phyloP scores from a whole-genome alignment of 2,888 invertebrate genomes.

The Drosophila demipolita region DNA sequence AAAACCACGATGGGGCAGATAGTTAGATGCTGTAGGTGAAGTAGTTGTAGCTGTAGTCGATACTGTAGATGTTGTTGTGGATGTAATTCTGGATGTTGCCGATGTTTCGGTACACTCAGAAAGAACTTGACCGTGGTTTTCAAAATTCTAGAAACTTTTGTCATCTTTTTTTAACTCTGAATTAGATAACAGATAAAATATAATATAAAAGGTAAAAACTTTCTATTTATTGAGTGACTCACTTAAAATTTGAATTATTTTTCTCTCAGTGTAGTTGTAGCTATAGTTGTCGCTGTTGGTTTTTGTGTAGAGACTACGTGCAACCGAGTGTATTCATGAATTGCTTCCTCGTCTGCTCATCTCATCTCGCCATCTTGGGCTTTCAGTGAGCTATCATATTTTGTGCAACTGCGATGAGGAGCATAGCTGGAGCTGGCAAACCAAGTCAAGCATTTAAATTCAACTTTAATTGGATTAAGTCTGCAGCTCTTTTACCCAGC shows the following conservation, averaged over 20 bases:
- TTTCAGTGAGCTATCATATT: slow-evolving; percentile 14
- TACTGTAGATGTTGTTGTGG: not conserved
- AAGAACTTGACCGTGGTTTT: not conserved
- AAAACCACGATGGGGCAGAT: slow-evolving; percentile 27
- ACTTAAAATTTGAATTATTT: not conserved
- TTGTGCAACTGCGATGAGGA: not conserved
- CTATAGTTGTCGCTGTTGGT: slow-evolving; percentile 10
- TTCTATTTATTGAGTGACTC: too few species aligned
- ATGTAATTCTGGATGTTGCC: slow-evolving; percentile 9
- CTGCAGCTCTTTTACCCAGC: slow-evolving; percentile 49
- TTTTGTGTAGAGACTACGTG: slow-evolving; percentile 27
- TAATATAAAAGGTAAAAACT: not conserved
- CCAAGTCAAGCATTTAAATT: slow-evolving; percentile 74
- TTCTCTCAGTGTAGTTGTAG: not conserved
- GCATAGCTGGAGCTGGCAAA: slow-evolving; percentile 39
- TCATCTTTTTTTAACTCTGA: not conserved
- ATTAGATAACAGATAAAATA: not conserved
- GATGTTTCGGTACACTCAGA: not conserved
- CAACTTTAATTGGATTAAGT: slow-evolving; percentile 80
- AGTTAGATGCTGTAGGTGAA: not conserved
- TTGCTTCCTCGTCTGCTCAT: slow-evolving; percentile 8
- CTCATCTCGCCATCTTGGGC: slow-evolving; percentile 5
- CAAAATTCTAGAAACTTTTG: not conserved
- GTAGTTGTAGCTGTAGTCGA: slow-evolving; percentile 9
- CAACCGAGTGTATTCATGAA: slow-evolving; percentile 20